Conservation (phyloP, 1,140 invertebrate species). For the Belonocnema kinseyi region DNA sequence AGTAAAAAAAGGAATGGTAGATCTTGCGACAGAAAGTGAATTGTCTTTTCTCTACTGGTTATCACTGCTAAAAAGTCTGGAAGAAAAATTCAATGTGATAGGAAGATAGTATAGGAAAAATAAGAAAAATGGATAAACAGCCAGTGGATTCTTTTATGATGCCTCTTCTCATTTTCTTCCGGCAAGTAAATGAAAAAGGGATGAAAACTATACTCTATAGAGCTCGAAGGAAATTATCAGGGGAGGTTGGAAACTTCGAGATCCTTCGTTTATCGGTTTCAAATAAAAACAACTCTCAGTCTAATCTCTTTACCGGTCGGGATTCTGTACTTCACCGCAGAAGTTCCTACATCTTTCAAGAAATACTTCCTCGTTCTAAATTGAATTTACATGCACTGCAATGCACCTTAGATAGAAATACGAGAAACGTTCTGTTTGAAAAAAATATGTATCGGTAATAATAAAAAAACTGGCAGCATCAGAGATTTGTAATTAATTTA, state of each 20-base stretch:
- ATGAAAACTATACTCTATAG: slow-evolving; percentile 2
- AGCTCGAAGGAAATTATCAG: neutral
- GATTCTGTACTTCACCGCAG: slow-evolving; percentile 9
- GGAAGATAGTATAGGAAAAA: no score
- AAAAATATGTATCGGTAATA: no score
- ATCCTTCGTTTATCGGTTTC: slow-evolving; percentile 17
- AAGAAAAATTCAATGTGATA: no score
- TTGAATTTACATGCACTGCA: neutral
- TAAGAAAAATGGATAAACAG: no score
- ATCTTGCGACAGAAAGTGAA: no score
- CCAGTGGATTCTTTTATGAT: no score
- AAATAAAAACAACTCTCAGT: slow-evolving; percentile 18
- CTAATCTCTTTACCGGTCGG: slow-evolving; percentile 9
- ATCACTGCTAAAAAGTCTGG: no score
- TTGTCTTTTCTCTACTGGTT: no score
- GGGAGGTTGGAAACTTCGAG: neutral
- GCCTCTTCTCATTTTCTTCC: no score
- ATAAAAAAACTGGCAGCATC: no score
- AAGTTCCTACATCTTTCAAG: slow-evolving; percentile 9
- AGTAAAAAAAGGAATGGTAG: neutral
- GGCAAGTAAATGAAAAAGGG: neutral
- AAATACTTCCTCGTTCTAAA: neutral
- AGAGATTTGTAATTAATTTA: no score
- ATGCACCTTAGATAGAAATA: neutral
- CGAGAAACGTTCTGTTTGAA: neutral